phyloP scores from a whole-genome alignment of 1,140 invertebrate genomes.

The Trichoplusia ni region DNA sequence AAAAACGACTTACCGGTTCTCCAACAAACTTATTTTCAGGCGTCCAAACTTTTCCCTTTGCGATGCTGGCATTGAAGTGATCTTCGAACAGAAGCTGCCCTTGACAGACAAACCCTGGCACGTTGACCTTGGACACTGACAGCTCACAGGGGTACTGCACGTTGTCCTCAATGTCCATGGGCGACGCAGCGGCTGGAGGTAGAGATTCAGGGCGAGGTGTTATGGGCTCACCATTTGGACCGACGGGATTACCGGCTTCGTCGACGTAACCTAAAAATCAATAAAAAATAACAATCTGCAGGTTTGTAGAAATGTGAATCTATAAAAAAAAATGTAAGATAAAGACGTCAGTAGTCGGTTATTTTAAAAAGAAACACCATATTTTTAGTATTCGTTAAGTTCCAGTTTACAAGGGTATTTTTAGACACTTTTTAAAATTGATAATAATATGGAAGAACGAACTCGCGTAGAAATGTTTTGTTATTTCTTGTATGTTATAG shows the following conservation, averaged over 20 bases:
- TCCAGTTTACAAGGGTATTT: no score
- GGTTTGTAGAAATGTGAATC: not conserved
- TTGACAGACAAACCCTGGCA: conserved; percentile 75
- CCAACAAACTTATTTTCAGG: conserved; percentile 77
- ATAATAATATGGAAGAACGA: no score
- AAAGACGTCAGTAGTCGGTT: no score
- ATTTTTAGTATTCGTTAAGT: no score
- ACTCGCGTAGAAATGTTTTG: no score
- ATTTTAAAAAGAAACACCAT: no score
- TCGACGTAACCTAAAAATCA: conserved; percentile 52
- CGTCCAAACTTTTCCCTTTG: conserved; percentile 72
- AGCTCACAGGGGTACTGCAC: conserved; percentile 50
- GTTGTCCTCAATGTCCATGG: not conserved
- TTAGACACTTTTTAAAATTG: no score
- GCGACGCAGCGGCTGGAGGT: not conserved
- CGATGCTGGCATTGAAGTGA: conserved; percentile 67
- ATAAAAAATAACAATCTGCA: not conserved
- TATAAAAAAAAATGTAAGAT: no score
- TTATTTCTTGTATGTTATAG: no score
- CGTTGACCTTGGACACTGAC: conserved; percentile 55
- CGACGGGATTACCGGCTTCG: conserved; percentile 49
- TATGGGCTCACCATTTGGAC: not conserved
- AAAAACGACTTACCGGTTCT: conserved; percentile 62
- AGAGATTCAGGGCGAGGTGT: not conserved
- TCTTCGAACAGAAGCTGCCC: conserved; percentile 82